These are phyloP conservation scores for Zeuzera pyrina DNA, from an alignment of 2,888 invertebrate species.

Conservation along the genomic window DNA sequence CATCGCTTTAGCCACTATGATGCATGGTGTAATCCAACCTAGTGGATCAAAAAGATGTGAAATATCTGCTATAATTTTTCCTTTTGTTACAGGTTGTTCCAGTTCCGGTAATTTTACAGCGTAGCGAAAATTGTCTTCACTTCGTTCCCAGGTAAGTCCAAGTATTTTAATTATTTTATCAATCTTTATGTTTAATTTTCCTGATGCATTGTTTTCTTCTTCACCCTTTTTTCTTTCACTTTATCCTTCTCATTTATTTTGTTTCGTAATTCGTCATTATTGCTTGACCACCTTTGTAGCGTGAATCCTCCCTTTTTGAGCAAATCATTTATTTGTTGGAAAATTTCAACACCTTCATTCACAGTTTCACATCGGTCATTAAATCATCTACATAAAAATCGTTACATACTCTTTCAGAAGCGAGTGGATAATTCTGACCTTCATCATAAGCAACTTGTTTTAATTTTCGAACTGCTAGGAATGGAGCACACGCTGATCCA, in stretches of 20 bases:
- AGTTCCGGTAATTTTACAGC: conserved; percentile 14
- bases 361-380: conserved; percentile 17
- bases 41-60: conserved; percentile 23
- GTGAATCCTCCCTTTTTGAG: conserved; percentile 23
- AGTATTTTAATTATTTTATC: conserved; percentile 19
- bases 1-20: no score
- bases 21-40: conserved; percentile 23
- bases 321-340: conserved; percentile 19
- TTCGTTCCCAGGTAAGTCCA: conserved; percentile 23
- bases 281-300: conserved; percentile 23
- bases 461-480: conserved; percentile 20
- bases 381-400: conserved; percentile 12
- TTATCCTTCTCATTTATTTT: conserved; percentile 4
- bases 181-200: conserved; percentile 11
- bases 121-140: conserved; percentile 19
- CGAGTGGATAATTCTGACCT: conserved; percentile 15
- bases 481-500: conserved; percentile 23
- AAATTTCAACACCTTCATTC: conserved; percentile 14
- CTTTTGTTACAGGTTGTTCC: conserved; percentile 21
- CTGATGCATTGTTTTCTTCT: neutral
- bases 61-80: conserved; percentile 24
- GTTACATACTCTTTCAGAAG: neutral
- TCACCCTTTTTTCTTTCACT: conserved; percentile 1
- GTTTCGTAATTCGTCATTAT: conserved; percentile 13
- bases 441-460: conserved; percentile 20